Conservation (phyloP, 2,113 vertebrate species). For the Elaphurus davidianus region DNA sequence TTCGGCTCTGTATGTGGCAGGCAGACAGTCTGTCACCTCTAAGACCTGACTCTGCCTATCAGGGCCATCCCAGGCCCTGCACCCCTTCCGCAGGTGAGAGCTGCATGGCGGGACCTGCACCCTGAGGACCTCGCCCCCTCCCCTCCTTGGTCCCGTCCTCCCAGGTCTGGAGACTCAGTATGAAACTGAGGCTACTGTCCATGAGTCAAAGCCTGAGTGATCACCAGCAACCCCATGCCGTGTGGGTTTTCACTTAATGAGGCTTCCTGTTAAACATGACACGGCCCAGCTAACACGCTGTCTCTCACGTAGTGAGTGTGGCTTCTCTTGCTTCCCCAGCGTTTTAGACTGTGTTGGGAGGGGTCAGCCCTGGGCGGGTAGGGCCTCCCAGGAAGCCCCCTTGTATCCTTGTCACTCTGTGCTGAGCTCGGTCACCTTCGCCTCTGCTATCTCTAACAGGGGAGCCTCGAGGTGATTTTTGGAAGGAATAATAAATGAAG, state of each 20-base stretch:
- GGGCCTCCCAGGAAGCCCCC: background rate
- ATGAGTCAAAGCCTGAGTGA: background rate
- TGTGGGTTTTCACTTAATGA: too few species aligned
- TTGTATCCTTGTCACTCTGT: background rate
- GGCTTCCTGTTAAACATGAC: background rate
- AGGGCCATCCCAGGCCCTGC: background rate
- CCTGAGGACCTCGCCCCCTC: background rate
- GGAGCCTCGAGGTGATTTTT: background rate
- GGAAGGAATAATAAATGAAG: too few species aligned
- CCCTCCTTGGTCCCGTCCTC: background rate
- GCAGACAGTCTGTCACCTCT: background rate
- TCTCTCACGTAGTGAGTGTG: rapidly evolving
- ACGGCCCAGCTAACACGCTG: background rate
- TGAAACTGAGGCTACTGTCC: background rate
- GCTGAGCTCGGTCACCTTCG: rapidly evolving
- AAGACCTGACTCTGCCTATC: background rate
- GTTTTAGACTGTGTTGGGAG: background rate
- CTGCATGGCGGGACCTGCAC: background rate
- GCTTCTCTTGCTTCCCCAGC: background rate
- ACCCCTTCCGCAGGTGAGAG: rapidly evolving
- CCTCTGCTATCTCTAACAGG: background rate
- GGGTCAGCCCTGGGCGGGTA: rapidly evolving
- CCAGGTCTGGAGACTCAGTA: background rate
- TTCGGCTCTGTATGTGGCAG: rapidly evolving
- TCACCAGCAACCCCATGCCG: rapidly evolving